Base-by-base conservation (phyloP, 2,113 vertebrate genomes). In the Heloderma charlesbogerti region DNA sequence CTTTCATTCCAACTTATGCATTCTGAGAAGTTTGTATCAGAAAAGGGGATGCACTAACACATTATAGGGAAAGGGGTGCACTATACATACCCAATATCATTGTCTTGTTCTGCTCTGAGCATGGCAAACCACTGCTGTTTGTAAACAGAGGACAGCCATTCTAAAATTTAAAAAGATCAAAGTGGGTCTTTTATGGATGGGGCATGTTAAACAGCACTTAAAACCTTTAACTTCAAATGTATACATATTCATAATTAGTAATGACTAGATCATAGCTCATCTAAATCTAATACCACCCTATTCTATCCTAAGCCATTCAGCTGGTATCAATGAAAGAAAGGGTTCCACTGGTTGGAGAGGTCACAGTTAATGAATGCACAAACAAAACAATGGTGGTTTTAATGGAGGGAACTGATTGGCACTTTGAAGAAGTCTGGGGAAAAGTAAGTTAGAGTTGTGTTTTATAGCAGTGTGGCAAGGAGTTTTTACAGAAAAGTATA, bases 111-210 rank as follows among this genome's bases (percentile, higher is more conserved):
- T 93, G 99, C 98, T 87, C 99, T 97, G 43, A 99, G 98, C 99
- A 99, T 99, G 48, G 99, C 97, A 94, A 99, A 98, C 99, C 99
- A 99, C 97, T 99, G 99, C 95, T 98, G 98, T 94, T 99, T 99
- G 97, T 99, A 99, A 91, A 99, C 97, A 1, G 97, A 97, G 31
- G 96, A 98, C n/a, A 99, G 96, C 99, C 99, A 99, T 78, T 98
- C 99, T 99, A 95, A 45, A 97, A 97, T 54, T 72, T 2, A 89
- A 95, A 94, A 85, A 31, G 31, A 82, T n/a, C 74, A 86, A 79
- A 69, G 48, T 22, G 82, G 22, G 88, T 66, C 87, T 92, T 92
- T 86, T 94, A 87, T 83, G 88, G 79, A 92, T 77, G n/a, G 72
- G 85, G 63, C n/a, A 80, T 34, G 94, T 89, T 84, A 95, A 34